Conservation (phyloP, 2,113 vertebrate species). For the Rhizomys pruinosus region DNA sequence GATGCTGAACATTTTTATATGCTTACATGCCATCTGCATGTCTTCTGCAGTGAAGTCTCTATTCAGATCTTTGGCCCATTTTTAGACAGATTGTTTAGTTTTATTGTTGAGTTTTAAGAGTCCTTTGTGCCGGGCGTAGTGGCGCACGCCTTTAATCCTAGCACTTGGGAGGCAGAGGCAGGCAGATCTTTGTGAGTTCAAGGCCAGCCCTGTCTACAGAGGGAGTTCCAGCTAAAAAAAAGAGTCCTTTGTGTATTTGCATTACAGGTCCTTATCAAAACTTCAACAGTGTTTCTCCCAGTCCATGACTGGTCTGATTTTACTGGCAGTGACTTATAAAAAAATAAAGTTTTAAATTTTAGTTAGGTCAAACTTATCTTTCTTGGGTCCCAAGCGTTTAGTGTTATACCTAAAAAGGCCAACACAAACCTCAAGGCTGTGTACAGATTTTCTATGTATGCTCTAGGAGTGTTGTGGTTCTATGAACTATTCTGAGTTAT, state of each 20-base stretch:
- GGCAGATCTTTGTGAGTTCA: no score
- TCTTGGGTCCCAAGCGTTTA: neutral
- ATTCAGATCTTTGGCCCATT: neutral
- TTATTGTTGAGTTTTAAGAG: conserved; percentile 26
- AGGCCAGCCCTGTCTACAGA: no score
- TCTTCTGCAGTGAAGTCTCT: neutral
- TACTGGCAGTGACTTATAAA: neutral
- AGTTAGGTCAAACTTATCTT: neutral
- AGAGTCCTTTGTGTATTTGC: neutral
- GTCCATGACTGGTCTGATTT: conserved; percentile 4
- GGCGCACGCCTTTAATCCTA: no score
- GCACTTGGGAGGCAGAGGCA: no score
- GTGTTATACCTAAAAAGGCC: neutral
- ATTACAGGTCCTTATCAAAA: neutral
- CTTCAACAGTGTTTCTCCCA: neutral
- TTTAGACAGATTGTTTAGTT: conserved; percentile 3
- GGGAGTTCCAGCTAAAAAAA: no score
- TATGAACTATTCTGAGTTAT: neutral
- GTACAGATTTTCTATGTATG: neutral
- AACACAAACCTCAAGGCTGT: neutral
- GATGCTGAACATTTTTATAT: neutral
- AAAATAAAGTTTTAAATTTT: neutral
- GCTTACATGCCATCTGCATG: neutral
- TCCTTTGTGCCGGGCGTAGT: no score
- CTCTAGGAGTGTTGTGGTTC: neutral